These are phyloP conservation scores for Acanthopleura granulata DNA, from an alignment of 2,888 invertebrate species.

Conservation along the genomic window DNA sequence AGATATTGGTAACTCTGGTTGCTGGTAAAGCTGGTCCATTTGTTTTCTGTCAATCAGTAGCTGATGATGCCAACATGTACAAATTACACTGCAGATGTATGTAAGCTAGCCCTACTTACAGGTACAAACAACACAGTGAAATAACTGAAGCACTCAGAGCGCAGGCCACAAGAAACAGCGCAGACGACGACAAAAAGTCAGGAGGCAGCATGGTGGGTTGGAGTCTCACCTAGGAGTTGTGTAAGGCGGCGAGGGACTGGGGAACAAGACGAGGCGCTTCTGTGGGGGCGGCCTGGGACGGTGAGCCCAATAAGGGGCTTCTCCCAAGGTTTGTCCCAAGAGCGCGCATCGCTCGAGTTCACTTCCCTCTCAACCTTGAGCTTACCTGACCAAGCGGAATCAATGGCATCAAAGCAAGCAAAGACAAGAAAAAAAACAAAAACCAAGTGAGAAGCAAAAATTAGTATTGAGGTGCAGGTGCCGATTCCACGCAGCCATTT, in stretches of 20 bases:
- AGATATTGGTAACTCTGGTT: no score
- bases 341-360: conserved; percentile 16
- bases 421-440: background rate
- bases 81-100: no score
- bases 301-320: background rate
- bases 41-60: no score
- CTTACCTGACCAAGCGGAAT: conserved; percentile 29
- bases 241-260: background rate
- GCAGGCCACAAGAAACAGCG: no score
- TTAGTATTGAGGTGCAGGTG: background rate
- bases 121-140: no score
- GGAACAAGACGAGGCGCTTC: background rate
- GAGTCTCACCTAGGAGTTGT: background rate
- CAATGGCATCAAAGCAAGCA: conserved; percentile 22
- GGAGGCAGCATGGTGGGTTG: background rate
- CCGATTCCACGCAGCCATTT: no score
- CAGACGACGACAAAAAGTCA: background rate
- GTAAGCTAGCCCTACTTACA: no score
- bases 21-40: no score
- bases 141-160: no score
- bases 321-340: conserved; percentile 18
- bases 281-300: no score
- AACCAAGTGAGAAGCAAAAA: background rate
- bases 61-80: no score
- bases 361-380: conserved; percentile 28